These are phyloP conservation scores for Tragelaphus eurycerus DNA, from an alignment of 2,797 vertebrate species.

Conservation along the genomic window DNA sequence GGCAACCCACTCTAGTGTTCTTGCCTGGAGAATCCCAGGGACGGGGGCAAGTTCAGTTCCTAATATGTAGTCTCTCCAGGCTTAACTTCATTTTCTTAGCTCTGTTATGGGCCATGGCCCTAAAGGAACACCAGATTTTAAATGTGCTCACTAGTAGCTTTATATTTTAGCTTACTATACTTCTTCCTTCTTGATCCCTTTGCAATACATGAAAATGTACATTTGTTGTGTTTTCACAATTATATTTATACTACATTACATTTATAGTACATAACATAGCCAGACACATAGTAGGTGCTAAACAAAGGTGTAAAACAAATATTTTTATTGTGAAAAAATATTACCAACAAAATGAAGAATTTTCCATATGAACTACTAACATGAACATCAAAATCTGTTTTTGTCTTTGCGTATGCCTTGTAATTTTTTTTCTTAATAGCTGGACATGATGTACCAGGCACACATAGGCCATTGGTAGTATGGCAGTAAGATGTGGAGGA, in stretches of 20 bases:
- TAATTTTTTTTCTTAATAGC: not conserved
- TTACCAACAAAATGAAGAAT: not conserved
- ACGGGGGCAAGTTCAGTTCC: not conserved
- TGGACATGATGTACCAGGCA: not conserved
- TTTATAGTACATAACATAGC: not conserved
- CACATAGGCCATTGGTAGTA: not conserved
- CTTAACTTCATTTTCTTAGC: not conserved
- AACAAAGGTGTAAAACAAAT: not conserved
- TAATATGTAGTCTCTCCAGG: not conserved
- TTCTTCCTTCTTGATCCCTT: not conserved
- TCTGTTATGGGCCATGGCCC: not conserved
- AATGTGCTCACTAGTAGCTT: not conserved
- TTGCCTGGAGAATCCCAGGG: no score
- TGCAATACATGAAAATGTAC: not conserved
- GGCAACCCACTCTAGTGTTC: no score
- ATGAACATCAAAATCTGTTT: not conserved
- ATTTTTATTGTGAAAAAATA: not conserved
- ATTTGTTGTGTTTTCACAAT: not conserved
- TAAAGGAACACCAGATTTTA: not conserved
- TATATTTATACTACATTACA: not conserved
- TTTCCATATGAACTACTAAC: not conserved
- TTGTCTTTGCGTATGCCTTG: not conserved
- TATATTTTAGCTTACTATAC: not conserved
- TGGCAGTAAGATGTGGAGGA: not conserved
- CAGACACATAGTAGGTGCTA: not conserved